Evolutionary conservation across 2,113 vertebrate species (phyloP).

Genomic region (Phylloscopus trochilus): DNA sequence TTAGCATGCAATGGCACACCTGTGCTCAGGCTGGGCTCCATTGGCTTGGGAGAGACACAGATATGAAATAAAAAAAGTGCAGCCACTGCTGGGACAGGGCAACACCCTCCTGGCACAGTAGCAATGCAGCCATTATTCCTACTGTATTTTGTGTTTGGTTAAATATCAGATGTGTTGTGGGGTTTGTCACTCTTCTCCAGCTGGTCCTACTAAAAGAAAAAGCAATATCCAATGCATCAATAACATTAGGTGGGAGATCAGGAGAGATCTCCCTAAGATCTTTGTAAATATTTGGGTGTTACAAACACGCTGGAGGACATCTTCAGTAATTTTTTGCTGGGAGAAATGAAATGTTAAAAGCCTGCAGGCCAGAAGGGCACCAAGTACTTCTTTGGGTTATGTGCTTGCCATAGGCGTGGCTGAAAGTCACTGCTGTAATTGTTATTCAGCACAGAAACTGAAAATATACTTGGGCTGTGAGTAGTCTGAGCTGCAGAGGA

Average conservation of each 20-base stretch:
- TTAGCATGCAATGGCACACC: no score
- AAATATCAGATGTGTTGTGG: not conserved
- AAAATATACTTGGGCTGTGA: not conserved
- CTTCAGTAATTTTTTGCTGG: not conserved
- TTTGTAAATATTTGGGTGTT: not conserved
- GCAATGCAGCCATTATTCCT: not conserved
- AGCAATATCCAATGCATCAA: not conserved
- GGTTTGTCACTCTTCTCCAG: not conserved
- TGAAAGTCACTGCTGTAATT: not conserved
- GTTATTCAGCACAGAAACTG: not conserved
- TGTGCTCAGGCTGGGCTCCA: fast-evolving
- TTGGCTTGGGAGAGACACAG: not conserved
- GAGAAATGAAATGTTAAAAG: not conserved
- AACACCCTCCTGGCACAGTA: not conserved
- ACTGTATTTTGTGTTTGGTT: not conserved
- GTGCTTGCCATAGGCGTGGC: not conserved
- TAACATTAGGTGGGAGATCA: not conserved
- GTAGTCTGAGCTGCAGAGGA: not conserved
- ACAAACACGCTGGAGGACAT: not conserved
- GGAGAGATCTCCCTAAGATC: not conserved
- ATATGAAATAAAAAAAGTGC: not conserved
- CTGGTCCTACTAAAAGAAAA: not conserved
- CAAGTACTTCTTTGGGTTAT: not conserved
- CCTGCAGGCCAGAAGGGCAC: not conserved
- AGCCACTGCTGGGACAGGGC: not conserved